These are phyloP conservation scores for Drosophila subsilvestris DNA, from an alignment of 2,888 invertebrate species.

Conservation along the genomic window DNA sequence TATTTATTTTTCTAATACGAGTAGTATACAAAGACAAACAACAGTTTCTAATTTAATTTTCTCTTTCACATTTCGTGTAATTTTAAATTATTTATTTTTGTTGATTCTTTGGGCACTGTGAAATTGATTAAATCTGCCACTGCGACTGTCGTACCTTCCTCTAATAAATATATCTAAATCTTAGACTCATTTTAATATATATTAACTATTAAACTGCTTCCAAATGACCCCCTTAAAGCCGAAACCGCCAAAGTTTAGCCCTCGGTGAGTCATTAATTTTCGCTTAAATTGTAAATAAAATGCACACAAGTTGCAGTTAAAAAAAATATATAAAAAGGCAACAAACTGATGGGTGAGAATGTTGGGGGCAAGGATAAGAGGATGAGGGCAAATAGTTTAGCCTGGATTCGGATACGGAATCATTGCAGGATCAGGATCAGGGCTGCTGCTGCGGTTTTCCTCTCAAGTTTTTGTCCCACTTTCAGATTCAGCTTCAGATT, in stretches of 20 bases:
- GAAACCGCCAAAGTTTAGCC: background rate
- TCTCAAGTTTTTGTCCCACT: background rate
- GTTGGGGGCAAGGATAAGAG: background rate
- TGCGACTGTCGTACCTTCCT: too few relatives aligned
- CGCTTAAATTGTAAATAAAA: slow-evolving; percentile 29
- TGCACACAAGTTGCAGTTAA: background rate
- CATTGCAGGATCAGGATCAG: background rate
- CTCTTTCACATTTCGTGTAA: too few relatives aligned
- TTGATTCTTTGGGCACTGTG: too few relatives aligned
- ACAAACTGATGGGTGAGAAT: slow-evolving; percentile 26
- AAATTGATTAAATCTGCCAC: too few relatives aligned
- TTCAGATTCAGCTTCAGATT: background rate
- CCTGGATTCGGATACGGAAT: background rate
- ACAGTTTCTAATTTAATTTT: too few relatives aligned
- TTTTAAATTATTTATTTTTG: too few relatives aligned
- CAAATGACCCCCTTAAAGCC: background rate
- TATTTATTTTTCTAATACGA: too few relatives aligned
- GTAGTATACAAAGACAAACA: background rate
- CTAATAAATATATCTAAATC: too few relatives aligned
- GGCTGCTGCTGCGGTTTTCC: background rate
- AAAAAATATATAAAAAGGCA: background rate
- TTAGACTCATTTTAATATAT: too few relatives aligned
- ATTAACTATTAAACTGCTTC: background rate
- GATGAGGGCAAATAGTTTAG: background rate
- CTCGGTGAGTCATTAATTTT: slow-evolving; percentile 46